Conservation (phyloP, 1,140 invertebrate species). For the Nebria ingens region DNA sequence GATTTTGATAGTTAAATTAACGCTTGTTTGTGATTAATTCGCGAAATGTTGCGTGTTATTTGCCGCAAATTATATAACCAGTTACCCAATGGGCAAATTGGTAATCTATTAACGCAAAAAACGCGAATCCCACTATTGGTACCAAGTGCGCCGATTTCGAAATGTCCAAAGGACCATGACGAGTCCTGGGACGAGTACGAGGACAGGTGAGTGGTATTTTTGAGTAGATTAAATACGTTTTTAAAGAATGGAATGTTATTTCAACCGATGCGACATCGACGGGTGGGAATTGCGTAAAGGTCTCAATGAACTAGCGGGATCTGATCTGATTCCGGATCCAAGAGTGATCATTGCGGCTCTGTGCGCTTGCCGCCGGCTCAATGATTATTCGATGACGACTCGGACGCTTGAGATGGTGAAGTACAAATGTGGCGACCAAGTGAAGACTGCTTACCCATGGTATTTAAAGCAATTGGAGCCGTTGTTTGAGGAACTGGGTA, state of each 20-base stretch:
- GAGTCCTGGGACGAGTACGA: background rate
- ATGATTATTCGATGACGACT: constrained; percentile 57
- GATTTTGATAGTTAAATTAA: no score
- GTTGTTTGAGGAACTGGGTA: constrained; percentile 53
- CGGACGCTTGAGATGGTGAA: constrained; percentile 58
- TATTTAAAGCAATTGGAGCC: constrained; percentile 50
- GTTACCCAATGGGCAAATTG: no score
- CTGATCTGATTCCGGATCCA: constrained; percentile 61
- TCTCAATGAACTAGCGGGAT: constrained; percentile 46
- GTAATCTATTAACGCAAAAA: no score
- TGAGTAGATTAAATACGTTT: background rate
- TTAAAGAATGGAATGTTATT: constrained; percentile 31
- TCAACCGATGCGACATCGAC: constrained; percentile 53
- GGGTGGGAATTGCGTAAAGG: constrained; percentile 55
- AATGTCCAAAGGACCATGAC: background rate
- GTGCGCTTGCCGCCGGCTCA: constrained; percentile 55
- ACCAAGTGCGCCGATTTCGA: background rate
- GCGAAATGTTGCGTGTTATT: background rate
- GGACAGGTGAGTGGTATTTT: background rate
- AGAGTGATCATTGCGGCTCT: constrained; percentile 54
- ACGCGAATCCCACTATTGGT: background rate
- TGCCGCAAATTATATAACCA: no score
- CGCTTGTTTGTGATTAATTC: no score
- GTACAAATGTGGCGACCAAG: constrained; percentile 47
- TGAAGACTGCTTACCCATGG: constrained; percentile 46